phyloP scores from a whole-genome alignment of 1,140 invertebrate species.

The Procambarus clarkii region DNA sequence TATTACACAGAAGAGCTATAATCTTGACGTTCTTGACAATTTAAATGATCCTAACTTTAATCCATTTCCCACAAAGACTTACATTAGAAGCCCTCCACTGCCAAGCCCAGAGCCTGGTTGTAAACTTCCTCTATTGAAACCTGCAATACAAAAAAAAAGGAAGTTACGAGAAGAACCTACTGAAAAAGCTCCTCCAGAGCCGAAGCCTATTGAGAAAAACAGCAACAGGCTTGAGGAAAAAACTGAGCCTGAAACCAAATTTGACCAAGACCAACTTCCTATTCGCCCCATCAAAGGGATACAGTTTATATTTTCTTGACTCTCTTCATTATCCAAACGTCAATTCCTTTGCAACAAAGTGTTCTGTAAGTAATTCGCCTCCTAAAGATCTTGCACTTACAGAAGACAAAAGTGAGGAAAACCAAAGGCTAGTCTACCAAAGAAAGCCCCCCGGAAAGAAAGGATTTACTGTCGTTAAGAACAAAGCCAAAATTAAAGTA shows the following conservation, averaged over 20 bases:
- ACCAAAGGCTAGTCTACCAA: conserved; percentile 34
- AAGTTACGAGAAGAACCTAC: background rate
- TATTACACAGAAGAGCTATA: conserved; percentile 61
- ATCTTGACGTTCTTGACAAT: conserved; percentile 70
- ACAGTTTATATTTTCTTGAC: conserved; percentile 69
- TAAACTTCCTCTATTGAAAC: conserved; percentile 65
- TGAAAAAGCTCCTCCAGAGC: conserved; percentile 16
- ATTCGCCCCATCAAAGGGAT: conserved; percentile 60
- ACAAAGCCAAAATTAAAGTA: conserved; percentile 8
- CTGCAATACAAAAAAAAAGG: conserved; percentile 50
- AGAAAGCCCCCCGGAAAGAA: conserved; percentile 30
- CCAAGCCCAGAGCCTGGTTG: conserved; percentile 53
- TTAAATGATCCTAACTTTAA: conserved; percentile 72
- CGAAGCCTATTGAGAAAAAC: conserved; percentile 50
- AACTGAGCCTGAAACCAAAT: background rate
- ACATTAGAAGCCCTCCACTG: conserved; percentile 58
- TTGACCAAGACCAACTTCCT: conserved; percentile 45
- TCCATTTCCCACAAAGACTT: conserved; percentile 70
- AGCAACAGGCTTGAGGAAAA: conserved; percentile 38
- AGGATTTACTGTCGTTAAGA: conserved; percentile 47
- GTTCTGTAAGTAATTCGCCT: conserved; percentile 63
- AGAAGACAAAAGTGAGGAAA: conserved; percentile 11
- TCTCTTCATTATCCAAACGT: conserved; percentile 65
- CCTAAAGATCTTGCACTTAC: conserved; percentile 27
- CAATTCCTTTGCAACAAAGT: conserved; percentile 60